phyloP scores from a whole-genome alignment of 2,113 vertebrate species.

The Poicephalus meyeri region DNA sequence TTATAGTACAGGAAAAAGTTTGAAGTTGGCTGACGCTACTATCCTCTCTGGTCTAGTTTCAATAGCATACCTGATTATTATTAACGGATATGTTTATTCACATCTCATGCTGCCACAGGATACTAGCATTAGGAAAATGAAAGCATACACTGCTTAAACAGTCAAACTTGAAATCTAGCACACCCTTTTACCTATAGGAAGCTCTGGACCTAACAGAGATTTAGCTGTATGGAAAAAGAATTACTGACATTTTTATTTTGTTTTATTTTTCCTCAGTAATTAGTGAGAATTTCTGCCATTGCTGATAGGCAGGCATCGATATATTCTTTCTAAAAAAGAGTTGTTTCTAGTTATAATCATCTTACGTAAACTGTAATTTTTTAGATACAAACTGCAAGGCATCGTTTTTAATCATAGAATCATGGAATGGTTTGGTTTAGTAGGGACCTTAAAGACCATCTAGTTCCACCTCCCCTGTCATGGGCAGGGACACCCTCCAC shows the following conservation, averaged over 20 bases:
- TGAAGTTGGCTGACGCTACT: background rate
- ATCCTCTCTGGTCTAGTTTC: background rate
- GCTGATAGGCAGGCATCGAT: background rate
- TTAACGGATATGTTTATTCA: background rate
- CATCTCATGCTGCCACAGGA: background rate
- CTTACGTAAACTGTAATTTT: background rate
- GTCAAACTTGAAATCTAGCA: background rate
- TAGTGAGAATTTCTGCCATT: background rate
- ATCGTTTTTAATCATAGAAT: background rate
- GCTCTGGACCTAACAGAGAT: background rate
- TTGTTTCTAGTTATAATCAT: background rate
- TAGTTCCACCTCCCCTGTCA: background rate
- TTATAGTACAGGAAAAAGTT: background rate
- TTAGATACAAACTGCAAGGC: background rate
- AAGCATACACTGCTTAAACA: background rate
- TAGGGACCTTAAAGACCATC: background rate
- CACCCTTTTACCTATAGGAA: background rate
- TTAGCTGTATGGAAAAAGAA: background rate
- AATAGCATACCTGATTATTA: background rate
- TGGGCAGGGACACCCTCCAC: background rate
- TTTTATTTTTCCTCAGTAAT: background rate
- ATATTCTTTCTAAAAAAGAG: background rate
- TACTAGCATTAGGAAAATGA: background rate
- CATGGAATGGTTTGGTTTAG: background rate
- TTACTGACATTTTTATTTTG: background rate